phyloP scores from a whole-genome alignment of 1,140 invertebrate species.

The Cylas formicarius region DNA sequence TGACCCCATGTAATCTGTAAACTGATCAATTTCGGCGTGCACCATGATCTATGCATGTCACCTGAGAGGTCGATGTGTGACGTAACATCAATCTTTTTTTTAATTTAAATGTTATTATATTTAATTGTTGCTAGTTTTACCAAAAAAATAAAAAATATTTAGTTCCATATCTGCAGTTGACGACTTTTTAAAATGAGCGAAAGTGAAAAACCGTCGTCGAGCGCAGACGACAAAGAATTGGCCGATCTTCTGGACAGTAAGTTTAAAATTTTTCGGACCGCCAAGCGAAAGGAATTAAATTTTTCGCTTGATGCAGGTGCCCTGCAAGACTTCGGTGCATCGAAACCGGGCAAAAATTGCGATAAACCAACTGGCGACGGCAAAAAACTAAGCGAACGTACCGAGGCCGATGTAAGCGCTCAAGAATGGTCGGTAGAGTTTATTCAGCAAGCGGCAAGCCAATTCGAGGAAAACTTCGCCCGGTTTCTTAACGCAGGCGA shows the following conservation, averaged over 20 bases:
- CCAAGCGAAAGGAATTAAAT: background rate
- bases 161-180: background rate
- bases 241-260: slow-evolving; percentile 38
- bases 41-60: too few species aligned
- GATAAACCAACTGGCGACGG: slow-evolving; percentile 23
- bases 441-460: slow-evolving; percentile 51
- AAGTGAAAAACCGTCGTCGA: slow-evolving; percentile 17
- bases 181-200: slow-evolving; percentile 30
- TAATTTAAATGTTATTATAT: background rate
- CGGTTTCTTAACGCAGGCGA: slow-evolving; percentile 44
- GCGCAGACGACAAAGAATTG: slow-evolving; percentile 34
- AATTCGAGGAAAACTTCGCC: slow-evolving; percentile 56
- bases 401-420: slow-evolving; percentile 9
- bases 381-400: slow-evolving; percentile 13
- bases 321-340: slow-evolving; percentile 49
- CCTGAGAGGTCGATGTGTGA: too few species aligned
- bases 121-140: background rate
- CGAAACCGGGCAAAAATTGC: slow-evolving; percentile 27
- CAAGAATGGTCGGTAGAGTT: slow-evolving; percentile 56
- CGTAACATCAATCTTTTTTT: background rate
- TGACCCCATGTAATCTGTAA: too few species aligned
- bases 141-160: slow-evolving; percentile 1
- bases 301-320: slow-evolving; percentile 43
- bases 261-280: slow-evolving; percentile 7
- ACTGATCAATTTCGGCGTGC: too few species aligned